Conservation (phyloP, 2,113 vertebrate species). For the Syngnathus floridae region DNA sequence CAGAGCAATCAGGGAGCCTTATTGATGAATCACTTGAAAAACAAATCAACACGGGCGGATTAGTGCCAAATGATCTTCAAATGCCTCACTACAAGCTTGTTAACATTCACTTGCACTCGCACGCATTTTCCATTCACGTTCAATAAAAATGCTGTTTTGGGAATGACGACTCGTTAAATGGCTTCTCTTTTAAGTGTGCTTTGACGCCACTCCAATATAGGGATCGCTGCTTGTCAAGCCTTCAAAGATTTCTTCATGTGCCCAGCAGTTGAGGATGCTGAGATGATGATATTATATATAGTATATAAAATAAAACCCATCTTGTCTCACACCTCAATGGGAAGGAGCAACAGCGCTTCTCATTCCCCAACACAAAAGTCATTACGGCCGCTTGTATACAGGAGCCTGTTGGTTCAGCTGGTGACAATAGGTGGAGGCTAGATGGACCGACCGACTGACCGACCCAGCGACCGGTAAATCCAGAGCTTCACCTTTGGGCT, state of each 20-base stretch:
- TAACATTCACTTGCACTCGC: slow-evolving; percentile 4
- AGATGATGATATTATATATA: neutral
- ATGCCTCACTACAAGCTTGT: slow-evolving; percentile 2
- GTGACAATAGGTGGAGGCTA: too few relatives aligned
- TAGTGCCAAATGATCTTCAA: slow-evolving; percentile 18
- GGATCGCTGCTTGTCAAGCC: slow-evolving; percentile 33
- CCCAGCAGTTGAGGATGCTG: slow-evolving; percentile 12
- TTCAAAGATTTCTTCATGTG: slow-evolving; percentile 31
- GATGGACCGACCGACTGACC: too few relatives aligned
- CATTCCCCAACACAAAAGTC: neutral
- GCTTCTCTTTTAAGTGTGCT: slow-evolving; percentile 1
- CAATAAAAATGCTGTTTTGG: slow-evolving; percentile 3
- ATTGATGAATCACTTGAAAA: slow-evolving; percentile 28
- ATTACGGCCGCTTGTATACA: neutral
- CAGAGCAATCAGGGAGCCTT: slow-evolving; percentile 25
- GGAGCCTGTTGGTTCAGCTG: too few relatives aligned
- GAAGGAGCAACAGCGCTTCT: too few relatives aligned
- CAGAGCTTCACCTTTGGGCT: too few relatives aligned
- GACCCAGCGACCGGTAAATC: too few relatives aligned
- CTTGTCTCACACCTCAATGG: too few relatives aligned
- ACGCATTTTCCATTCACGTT: neutral
- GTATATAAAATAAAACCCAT: too few relatives aligned
- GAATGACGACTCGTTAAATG: slow-evolving; percentile 33
- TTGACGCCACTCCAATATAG: slow-evolving; percentile 14
- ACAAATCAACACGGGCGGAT: slow-evolving; percentile 29